Evolutionary conservation across 2,888 invertebrate genomes (phyloP).

Genomic region (Tinea trinotella): DNA sequence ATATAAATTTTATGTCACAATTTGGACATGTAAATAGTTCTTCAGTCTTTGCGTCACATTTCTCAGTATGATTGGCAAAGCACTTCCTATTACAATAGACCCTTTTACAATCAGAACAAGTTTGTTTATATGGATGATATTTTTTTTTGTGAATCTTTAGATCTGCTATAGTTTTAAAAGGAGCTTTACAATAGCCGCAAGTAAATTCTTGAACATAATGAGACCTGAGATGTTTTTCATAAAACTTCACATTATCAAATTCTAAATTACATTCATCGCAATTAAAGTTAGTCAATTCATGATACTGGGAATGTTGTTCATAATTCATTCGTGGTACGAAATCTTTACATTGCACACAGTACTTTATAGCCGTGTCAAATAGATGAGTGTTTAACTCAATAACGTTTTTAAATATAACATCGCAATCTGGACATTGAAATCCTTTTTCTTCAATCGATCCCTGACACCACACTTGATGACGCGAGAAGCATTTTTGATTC

Average conservation of each 20-base stretch:
- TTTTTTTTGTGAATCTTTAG: not conserved
- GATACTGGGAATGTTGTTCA: not conserved
- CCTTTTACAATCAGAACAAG: not conserved
- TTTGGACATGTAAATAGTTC: constrained; percentile 30
- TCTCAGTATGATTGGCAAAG: not conserved
- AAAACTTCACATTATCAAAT: not conserved
- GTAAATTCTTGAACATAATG: not conserved
- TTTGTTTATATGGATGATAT: not conserved
- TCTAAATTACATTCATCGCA: not conserved
- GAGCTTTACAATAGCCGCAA: not conserved
- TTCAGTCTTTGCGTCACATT: not conserved
- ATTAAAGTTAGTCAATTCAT: not conserved
- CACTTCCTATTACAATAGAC: not conserved
- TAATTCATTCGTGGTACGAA: not conserved
- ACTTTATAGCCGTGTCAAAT: not conserved
- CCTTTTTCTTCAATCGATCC: not conserved
- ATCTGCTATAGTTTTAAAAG: not conserved
- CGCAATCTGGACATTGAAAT: constrained; percentile 12
- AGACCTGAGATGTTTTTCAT: not conserved
- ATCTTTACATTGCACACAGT: not conserved
- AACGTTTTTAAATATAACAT: not conserved
- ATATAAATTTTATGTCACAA: constrained; percentile 29
- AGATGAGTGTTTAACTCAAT: not conserved
- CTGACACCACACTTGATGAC: not conserved
- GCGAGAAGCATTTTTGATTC: not conserved